These are phyloP conservation scores for Paraplagusia blochii DNA, from an alignment of 2,113 vertebrate species.

Conservation along the genomic window DNA sequence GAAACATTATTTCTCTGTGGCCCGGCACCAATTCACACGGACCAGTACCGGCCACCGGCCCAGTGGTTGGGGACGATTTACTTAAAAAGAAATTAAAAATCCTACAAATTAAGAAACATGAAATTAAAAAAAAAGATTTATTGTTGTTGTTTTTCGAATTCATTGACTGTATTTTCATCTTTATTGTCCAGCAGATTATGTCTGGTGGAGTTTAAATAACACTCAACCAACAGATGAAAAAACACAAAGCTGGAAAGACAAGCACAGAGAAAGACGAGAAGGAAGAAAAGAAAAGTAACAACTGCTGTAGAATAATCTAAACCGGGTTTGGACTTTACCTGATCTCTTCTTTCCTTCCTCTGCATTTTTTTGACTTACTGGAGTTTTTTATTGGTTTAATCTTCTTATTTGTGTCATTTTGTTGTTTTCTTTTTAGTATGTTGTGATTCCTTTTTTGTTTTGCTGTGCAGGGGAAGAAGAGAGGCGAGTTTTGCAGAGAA, in stretches of 20 bases:
- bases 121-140: no score
- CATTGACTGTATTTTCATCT: slow-evolving; percentile 14
- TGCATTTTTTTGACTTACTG: slow-evolving; percentile 60
- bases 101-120: no score
- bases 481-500: slow-evolving; percentile 74
- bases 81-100: no score
- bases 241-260: slow-evolving; percentile 69
- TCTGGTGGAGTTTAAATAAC: slow-evolving; percentile 93
- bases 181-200: slow-evolving; percentile 81
- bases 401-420: slow-evolving; percentile 67
- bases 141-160: slow-evolving; percentile 8
- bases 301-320: slow-evolving; percentile 96
- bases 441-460: slow-evolving; percentile 59
- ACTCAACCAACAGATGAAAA: slow-evolving; percentile 80
- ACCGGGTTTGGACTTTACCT: slow-evolving; percentile 76
- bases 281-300: slow-evolving; percentile 73
- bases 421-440: slow-evolving; percentile 50
- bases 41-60: no score
- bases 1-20: no score
- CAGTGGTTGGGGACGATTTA: no score
- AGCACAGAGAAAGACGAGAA: slow-evolving; percentile 11
- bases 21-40: no score
- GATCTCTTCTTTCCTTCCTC: slow-evolving; percentile 67
- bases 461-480: slow-evolving; percentile 34
- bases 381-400: slow-evolving; percentile 68